Base-by-base conservation (phyloP, 2,113 vertebrate genomes). In the Paedocypris sp. region DNA sequence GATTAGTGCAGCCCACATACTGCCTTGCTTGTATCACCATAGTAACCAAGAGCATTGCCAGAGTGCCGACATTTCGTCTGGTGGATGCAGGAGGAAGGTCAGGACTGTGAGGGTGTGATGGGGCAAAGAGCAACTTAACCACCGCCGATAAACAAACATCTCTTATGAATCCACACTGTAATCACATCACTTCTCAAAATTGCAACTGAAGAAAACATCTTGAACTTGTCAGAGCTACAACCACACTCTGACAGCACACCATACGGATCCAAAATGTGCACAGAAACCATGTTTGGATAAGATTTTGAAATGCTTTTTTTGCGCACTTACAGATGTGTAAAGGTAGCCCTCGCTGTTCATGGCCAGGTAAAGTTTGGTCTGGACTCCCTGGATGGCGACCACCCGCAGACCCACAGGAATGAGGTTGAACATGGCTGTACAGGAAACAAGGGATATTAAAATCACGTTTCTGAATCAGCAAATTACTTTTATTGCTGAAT, bases 261-360 rank as follows among this genome's bases (percentile, higher is more conserved):
- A 64, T 65, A 65, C 61, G 67, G 57, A 45, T 28, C 28, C 28
- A 60, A 38, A 49, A 56, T 60, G 62, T 31, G 23, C n/a, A n/a
- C n/a, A n/a, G n/a, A n/a, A n/a, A n/a, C n/a, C n/a, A 48, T 16
- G 0, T 35, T 15, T 46, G 19, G 3, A 43, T 33, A 38, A 3
- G 3, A 5, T 4, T 13, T 1, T 41, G 15, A 3, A 16, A n/a
- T 56, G n/a, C n/a, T n/a, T n/a, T n/a, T n/a, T n/a, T n/a, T n/a
- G n/a, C n/a, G n/a, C 75, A 85, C 93, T 95, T 85, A 98, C 95
- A 71, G 95, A 98, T 82, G 95, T 95, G 69, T 98, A 98, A 54
- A 98, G 81, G 78, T 83, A 98, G 73, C 95, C 95, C 79, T 98
- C 95, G 4, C 92, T 95, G 86, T 98, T 98, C 94, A 98, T 98